Evolutionary conservation across 2,797 vertebrate species (phyloP).

Genomic region (Paratrypauchen microcephalus): DNA sequence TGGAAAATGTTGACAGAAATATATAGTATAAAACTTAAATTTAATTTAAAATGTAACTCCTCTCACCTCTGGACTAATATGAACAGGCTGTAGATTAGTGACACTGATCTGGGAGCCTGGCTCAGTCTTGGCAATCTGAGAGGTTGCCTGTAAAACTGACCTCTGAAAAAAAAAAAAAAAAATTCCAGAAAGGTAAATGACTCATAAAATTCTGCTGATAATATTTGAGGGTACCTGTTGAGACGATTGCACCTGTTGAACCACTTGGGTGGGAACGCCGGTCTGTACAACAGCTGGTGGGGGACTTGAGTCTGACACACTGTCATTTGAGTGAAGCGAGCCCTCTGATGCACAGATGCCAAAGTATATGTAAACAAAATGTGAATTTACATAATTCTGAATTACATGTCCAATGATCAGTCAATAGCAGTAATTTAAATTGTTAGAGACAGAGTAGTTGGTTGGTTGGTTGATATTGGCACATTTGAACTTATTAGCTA

Average conservation of each 20-base stretch:
- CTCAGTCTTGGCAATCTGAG: conserved; percentile 85
- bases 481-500: too few species aligned
- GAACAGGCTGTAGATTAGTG: conserved; percentile 87
- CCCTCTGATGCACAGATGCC: conserved; percentile 77
- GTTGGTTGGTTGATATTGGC: too few species aligned
- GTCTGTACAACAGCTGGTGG: conserved; percentile 86
- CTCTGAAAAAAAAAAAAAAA: conserved; percentile 71
- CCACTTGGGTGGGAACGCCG: conserved; percentile 90
- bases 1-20: conserved; percentile 2
- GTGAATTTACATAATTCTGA: not conserved
- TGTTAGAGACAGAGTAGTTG: not conserved
- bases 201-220: not conserved
- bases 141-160: conserved; percentile 88
- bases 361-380: not conserved
- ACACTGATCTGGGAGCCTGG: conserved; percentile 86
- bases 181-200: not conserved
- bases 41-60: not conserved
- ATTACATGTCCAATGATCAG: not conserved
- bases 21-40: not conserved
- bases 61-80: conserved; percentile 86
- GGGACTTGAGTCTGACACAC: conserved; percentile 86
- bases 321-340: conserved; percentile 89
- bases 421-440: not conserved
- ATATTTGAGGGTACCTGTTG: conserved; percentile 80
- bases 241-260: conserved; percentile 87